Base-by-base conservation (phyloP, 2,797 vertebrate genomes). In the Parotocinclus haroldoi region DNA sequence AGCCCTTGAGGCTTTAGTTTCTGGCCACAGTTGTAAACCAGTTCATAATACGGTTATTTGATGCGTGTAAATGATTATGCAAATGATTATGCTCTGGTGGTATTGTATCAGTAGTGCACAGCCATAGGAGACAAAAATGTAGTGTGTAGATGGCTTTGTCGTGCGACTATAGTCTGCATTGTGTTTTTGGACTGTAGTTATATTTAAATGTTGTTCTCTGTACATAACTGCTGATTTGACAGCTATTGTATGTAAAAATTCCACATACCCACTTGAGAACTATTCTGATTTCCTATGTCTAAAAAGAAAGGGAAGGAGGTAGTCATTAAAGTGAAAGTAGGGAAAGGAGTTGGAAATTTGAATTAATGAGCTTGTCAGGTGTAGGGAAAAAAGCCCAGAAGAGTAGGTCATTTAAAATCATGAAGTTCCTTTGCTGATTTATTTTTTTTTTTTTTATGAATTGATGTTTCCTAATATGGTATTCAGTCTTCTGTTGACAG, bases 261-360 rank as follows among this genome's bases (percentile, higher is more conserved):
- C 17, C 19, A 55, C 7, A 18, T 55, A 3, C 13, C 18, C 51
- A n/a, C n/a, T 4, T 56, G 52, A 50, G 75, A 79, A 72, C 70
- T 70, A 74, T 71, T 71, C 71, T 59, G 58, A 76, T 69, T 76
- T 75, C 66, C 76, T 74, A 61, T 62, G 74, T 78, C 74, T 79
- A 72, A 65, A 66, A 72, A n/a, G 10, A 49, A 10, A 36, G 9
- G 37, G 11, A 10, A 9, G 46, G 13, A 57, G 11, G 1, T 38
- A 49, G 19, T 45, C 36, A 50, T 57, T 56, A 51, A 59, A 52
- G 37, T 27, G 19, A 8, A 60, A 54, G 19, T 18, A 18, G 7
- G 27, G n/a, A 9, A 1, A 42, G 58, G 3, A 38, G 19, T 59
- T n/a, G 17, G 49, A 19, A 46, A 27, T 63, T 10, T 63, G 49